Conservation (phyloP, 1,140 invertebrate genomes). For the Aphelenchoides avenae region DNA sequence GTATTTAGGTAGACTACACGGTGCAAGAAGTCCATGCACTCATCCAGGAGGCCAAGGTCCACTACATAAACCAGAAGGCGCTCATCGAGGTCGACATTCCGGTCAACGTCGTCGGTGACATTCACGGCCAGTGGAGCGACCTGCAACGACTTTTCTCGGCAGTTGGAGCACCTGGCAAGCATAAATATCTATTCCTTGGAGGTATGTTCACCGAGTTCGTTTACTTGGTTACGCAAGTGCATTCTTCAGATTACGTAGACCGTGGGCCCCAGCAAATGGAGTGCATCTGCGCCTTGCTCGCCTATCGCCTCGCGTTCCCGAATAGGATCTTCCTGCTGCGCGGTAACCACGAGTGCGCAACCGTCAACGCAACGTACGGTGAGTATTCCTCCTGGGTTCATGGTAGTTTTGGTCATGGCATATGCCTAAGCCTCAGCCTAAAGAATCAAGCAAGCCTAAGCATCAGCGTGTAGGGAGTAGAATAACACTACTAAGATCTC, state of each 20-base stretch:
- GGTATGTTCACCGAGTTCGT: neutral
- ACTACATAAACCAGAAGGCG: too few species aligned
- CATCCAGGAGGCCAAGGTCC: too few species aligned
- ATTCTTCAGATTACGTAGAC: slow-evolving; percentile 80
- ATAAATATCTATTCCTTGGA: slow-evolving; percentile 7
- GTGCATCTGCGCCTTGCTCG: slow-evolving; percentile 66
- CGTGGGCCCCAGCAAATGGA: slow-evolving; percentile 73
- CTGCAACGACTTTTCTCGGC: slow-evolving; percentile 4
- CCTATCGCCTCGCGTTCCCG: slow-evolving; percentile 65
- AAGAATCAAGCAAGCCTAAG: too few species aligned
- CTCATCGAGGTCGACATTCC: slow-evolving; percentile 4
- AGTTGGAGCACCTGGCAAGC: neutral
- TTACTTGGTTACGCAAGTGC: slow-evolving; percentile 6
- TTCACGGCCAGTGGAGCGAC: slow-evolving; percentile 9
- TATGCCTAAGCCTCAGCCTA: too few species aligned
- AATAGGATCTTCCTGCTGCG: slow-evolving; percentile 68
- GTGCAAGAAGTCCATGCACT: too few species aligned
- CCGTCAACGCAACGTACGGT: slow-evolving; percentile 64
- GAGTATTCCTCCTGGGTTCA: too few species aligned
- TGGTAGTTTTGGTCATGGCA: too few species aligned
- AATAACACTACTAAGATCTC: too few species aligned
- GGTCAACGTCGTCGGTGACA: slow-evolving; percentile 18
- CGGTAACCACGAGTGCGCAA: slow-evolving; percentile 69
- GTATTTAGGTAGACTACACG: too few species aligned
- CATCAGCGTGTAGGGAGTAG: too few species aligned